Conservation (phyloP, 92 coral and sea anemone genomes). For the Chrysogorgia sp. region DNA sequence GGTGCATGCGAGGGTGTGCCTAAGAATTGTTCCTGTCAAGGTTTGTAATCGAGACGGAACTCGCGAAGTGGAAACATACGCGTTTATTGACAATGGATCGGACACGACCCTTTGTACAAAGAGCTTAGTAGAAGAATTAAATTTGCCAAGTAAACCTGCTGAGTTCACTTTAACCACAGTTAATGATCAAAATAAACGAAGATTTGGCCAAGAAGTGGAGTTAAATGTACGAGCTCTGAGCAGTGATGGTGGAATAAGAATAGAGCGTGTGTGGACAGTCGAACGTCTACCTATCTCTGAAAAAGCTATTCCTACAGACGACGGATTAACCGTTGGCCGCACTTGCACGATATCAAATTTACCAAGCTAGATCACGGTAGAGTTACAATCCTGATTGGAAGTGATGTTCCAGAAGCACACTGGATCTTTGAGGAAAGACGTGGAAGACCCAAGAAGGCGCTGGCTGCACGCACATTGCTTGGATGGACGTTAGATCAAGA, state of each 20-base stretch:
- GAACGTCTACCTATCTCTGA: constrained; percentile 56
- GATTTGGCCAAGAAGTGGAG: constrained; percentile 59
- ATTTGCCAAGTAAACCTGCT: constrained; percentile 40
- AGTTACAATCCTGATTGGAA: constrained; percentile 65
- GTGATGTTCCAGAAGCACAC: constrained; percentile 64
- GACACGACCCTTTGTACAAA: constrained; percentile 69
- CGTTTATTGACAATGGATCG: too few relatives aligned
- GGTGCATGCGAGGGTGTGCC: constrained; percentile 50
- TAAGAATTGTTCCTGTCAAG: constrained; percentile 71
- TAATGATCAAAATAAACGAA: constrained; percentile 44
- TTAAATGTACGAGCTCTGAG: constrained; percentile 60
- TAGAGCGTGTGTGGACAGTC: constrained; percentile 64
- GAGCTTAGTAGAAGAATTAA: constrained; percentile 57
- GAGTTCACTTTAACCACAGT: constrained; percentile 64
- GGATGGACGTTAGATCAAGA: constrained; percentile 47
- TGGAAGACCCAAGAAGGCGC: constrained; percentile 63
- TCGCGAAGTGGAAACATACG: constrained; percentile 59
- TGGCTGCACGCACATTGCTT: constrained; percentile 48
- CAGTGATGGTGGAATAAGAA: constrained; percentile 57
- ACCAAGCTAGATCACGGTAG: constrained; percentile 53
- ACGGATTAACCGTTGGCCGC: constrained; percentile 69
- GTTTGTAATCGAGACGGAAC: constrained; percentile 48
- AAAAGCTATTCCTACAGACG: constrained; percentile 57
- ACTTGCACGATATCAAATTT: constrained; percentile 56
- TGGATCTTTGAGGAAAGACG: constrained; percentile 62